Evolutionary conservation across 2,888 invertebrate species (phyloP), one percentile per base, ranked within the genome.

Genomic region (Rhingia rostrata): DNA sequence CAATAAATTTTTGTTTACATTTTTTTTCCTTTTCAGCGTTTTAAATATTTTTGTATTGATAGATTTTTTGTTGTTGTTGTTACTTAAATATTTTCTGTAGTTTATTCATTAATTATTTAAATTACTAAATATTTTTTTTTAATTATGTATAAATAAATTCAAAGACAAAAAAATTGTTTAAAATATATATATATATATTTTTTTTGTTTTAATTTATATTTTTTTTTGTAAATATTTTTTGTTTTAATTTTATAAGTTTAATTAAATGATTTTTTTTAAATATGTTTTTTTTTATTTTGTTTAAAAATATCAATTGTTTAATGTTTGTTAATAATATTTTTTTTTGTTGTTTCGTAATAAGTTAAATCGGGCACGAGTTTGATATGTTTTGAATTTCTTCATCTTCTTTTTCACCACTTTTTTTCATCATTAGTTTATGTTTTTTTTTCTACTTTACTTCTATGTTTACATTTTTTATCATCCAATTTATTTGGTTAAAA

Each of bases 361-460:
- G 58, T 80, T 75, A 70, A 88, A 88, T 90, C 91, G 91, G 91
- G 91, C 91, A 91, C 91, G 89, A 91, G 89, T 89, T 91, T 91
- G 91, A 91, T 91, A 91, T 91, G 91, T 91, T 91, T 91, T 90
- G 89, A 91, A 90, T 87, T 87, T 84, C 86, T 86, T 66, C 66
- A 87, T 77, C 78, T 74, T 86, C 79, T 69, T 72, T 79, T 75
- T 69, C 80, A 70, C 60, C 54, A 77, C 75, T 72, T 77, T 73
- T 64, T 60, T 32, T 79, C 54, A 47, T 39, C 54, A 67, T 53
- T 77, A 72, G 58, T 61, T 58, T 73, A 60, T 77, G 37, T 41
- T 49, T 56, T 58, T 12, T 35, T 54, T 37, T 58, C 45, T 45
- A 78, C 66, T 60, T 67, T 86, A 86, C 49, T 39, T 77, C 74